Conservation (phyloP, 1,140 invertebrate genomes). For the Orchesella cincta region DNA sequence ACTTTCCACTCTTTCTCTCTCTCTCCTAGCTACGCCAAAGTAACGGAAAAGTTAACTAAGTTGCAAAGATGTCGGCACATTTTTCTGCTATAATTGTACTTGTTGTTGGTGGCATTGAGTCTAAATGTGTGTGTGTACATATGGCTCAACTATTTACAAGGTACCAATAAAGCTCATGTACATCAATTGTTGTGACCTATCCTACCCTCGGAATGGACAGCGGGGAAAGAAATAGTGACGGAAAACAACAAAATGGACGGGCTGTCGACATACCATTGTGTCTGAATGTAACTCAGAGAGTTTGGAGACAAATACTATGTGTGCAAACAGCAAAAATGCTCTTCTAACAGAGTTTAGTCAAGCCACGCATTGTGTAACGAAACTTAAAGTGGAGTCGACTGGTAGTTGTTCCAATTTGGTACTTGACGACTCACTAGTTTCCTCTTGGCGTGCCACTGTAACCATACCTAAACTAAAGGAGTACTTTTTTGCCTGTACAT, state of each 20-base stretch:
- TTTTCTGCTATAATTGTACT: neutral
- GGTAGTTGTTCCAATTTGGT: no score
- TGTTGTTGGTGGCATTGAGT: neutral
- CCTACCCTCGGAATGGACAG: neutral
- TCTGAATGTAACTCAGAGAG: neutral
- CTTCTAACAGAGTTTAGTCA: neutral
- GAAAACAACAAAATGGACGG: neutral
- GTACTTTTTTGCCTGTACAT: neutral
- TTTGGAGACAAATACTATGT: neutral
- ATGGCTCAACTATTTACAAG: conserved; percentile 10
- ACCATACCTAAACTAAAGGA: neutral
- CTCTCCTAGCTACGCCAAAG: neutral
- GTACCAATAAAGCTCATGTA: conserved; percentile 1
- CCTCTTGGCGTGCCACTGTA: neutral
- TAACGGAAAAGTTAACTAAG: conserved; percentile 13
- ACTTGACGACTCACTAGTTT: neutral
- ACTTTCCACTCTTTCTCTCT: neutral
- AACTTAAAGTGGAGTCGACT: no score
- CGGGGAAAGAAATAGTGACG: conserved; percentile 15
- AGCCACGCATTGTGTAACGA: no score
- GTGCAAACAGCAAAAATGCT: neutral
- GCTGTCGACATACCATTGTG: neutral
- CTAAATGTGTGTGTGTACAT: neutral
- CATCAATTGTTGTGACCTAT: conserved; percentile 11
- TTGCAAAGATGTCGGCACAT: neutral